Evolutionary conservation across 2,888 invertebrate species (phyloP), one percentile per base, ranked within the genome.

Genomic region (Pristionchus japonicus): DNA sequence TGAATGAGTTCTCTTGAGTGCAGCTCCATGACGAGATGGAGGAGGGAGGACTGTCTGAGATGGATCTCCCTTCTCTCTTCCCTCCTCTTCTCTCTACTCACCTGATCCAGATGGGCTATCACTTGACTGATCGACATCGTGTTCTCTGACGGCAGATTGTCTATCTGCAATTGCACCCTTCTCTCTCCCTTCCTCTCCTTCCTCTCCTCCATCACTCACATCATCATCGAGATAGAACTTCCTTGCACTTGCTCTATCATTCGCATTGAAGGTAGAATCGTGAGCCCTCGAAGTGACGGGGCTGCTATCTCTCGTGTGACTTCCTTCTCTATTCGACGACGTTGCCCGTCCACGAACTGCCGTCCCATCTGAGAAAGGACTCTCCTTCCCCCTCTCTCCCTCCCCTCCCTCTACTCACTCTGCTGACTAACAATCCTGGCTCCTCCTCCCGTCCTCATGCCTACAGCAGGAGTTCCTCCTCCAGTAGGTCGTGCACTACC

Each of bases 401-500:
- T 57, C 84, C 37, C 13, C 6, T 11, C 23, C 13, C 31, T 61
- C 52, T 49, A 77, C 77, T 74, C 37, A 88, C 88, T 67, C 88
- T 89, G 89, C 37, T 90, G 92, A 15, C 90, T 90, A 17, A 91
- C 90, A 67, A 92, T 90, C 70, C 89, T 91, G 23, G 92, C n/a
- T n/a, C n/a, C 88, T 31, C 92, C 91, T 23, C 64, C 82, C 20
- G 89, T 87, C 27, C 88, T 88, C 11, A 82, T 37, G n/a, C 52
- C 83, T 6, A 6, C 27, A 11, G 83, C 47, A 15, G 80, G 80
- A 23, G 57, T 84, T 7, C 37, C 43, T 34, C 9, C 57, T 1
- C 7, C 15, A 23, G 34, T 9, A 40, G 84, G 84, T 23, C 84
- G 77, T 17, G 87, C 89, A 43, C 88, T 87, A 31, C 91, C 91